Conservation (phyloP, 2,797 vertebrate genomes). For the Rhincodon typus region DNA sequence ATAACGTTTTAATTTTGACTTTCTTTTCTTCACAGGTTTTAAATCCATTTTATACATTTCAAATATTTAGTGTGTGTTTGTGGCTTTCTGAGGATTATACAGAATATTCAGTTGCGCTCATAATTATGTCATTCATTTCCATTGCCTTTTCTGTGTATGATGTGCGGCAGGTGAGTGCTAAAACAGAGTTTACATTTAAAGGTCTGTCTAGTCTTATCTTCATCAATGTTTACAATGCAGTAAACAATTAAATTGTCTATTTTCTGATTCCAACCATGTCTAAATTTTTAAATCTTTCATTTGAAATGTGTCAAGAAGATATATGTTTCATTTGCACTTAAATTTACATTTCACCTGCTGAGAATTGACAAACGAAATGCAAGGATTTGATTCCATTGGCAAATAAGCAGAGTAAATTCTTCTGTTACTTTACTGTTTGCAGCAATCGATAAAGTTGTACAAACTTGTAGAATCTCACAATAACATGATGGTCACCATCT, state of each 20-base stretch:
- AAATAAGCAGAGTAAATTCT: background rate
- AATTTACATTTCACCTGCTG: background rate
- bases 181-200: background rate
- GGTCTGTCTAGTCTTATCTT: background rate
- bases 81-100: slow-evolving; percentile 66
- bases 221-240: background rate
- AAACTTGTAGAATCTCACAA: slow-evolving; percentile 65
- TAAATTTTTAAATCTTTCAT: background rate
- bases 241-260: background rate
- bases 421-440: slow-evolving; percentile 46
- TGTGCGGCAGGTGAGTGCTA: slow-evolving; percentile 60
- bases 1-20: background rate
- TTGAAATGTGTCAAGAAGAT: background rate
- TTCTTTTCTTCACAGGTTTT: slow-evolving; percentile 54
- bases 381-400: background rate
- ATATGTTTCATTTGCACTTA: background rate
- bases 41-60: slow-evolving; percentile 67
- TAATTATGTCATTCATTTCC: slow-evolving; percentile 63
- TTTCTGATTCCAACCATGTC: background rate
- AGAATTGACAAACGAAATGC: background rate
- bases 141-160: slow-evolving; percentile 60
- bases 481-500: slow-evolving; percentile 57
- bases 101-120: slow-evolving; percentile 62
- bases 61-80: slow-evolving; percentile 65
- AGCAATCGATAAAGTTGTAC: slow-evolving; percentile 69